Base-by-base conservation (phyloP, 2,113 vertebrate genomes). In the Nycticorax nycticorax region DNA sequence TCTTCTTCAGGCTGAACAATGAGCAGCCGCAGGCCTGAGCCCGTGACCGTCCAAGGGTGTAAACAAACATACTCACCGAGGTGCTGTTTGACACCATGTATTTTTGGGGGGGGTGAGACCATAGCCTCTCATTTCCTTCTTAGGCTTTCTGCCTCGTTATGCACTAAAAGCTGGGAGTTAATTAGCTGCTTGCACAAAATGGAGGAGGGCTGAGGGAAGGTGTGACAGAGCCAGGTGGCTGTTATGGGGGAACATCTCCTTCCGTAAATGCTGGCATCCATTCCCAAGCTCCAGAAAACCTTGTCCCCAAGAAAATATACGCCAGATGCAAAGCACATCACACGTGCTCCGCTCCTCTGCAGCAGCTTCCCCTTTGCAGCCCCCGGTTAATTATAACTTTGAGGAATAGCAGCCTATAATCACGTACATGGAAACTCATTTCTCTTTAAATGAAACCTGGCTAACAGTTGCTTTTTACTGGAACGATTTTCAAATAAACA, bases 401-500 rank as follows among this genome's bases (percentile, higher is more conserved):
- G 47, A 93, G 73, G 64, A 32, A 50, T 1, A 74, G 62, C 55
- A 87, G 45, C 92, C 82, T 13, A 5, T 77, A 84, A 95, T 92
- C 91, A 85, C 12, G 15, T 56, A 76, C 21, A 1, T 41, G 89
- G 86, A 96, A 95, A 48, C 56, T 59, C 77, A 50, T 90, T 96
- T 92, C 78, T 74, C 84, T 90, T 95, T 84, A 92, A 96, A 81
- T 27, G 81, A 93, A 95, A 93, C 84, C 93, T 66, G 80, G 89
- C 90, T 90, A 93, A 79, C 3, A 10, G 63, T 82, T 93, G 88
- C 68, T 89, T 91, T 95, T 93, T 71, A 37, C 94, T 32, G 59
- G 71, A 94, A 72, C 89, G 79, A 95, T 97, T 97, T 97, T 97
- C 96, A 89, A 87, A 96, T 89, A 97, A 97, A 96, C 87, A 94